Percentiles rank a stretch among this genome's conserved stretches.
These are phyloP conservation scores for Metallyticus violacea DNA, from an alignment of 2,888 invertebrate genomes.

Conservation along the genomic window DNA sequence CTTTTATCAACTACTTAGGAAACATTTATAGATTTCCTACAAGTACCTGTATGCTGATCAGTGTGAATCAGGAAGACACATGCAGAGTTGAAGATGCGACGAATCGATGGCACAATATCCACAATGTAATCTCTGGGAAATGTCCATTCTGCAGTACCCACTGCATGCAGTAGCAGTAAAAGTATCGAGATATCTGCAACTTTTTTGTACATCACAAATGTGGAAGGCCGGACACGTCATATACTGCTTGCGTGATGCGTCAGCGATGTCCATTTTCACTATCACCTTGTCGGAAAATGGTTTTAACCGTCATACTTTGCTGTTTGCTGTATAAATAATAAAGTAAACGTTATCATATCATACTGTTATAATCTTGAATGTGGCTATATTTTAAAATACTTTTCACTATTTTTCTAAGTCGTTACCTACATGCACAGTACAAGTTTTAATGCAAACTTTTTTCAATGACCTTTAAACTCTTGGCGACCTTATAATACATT, in stretches of 20 bases:
- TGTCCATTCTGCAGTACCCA: neutral
- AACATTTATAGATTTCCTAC: too few species aligned
- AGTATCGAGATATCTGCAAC: neutral
- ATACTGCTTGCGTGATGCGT: neutral
- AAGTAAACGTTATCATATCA: too few species aligned
- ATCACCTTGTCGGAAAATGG: neutral
- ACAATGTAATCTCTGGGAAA: neutral
- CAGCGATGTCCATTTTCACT: neutral
- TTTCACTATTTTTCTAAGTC: too few species aligned
- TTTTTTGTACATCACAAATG: neutral
- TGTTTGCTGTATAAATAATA: neutral
- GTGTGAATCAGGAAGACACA: neutral
- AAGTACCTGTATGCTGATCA: neutral
- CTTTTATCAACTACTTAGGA: too few species aligned
- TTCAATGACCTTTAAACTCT: too few species aligned
- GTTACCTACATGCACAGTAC: too few species aligned
- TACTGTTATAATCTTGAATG: too few species aligned
- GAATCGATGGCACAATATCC: neutral
- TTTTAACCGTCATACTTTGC: neutral
- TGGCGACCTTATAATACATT: too few species aligned
- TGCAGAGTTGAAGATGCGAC: neutral
- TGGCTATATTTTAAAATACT: too few species aligned
- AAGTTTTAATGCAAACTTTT: too few species aligned
- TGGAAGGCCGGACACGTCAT: too few species aligned
- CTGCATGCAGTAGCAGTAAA: neutral